These are phyloP conservation scores for Aix galericulata DNA, from an alignment of 2,113 vertebrate genomes.

Conservation along the genomic window DNA sequence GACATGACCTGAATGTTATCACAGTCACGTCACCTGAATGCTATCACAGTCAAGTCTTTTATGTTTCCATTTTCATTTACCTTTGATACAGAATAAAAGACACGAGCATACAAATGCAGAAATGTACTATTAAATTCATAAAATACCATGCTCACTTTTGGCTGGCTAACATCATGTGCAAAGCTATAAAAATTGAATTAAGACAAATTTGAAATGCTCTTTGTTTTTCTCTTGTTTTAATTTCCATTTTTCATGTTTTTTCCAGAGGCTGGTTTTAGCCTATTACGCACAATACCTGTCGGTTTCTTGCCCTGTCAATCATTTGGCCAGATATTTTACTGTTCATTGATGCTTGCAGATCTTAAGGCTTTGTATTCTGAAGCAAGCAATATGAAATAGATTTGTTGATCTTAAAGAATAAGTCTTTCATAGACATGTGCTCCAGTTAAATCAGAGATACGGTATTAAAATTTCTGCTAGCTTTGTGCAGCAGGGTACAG, in stretches of 20 bases:
- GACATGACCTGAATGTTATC: neutral
- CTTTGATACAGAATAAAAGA: slow-evolving; percentile 32
- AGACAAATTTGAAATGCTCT: slow-evolving; percentile 52
- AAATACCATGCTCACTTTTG: neutral
- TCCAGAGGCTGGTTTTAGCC: slow-evolving; percentile 78
- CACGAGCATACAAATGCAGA: neutral
- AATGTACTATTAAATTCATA: slow-evolving; percentile 1
- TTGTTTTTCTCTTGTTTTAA: slow-evolving; percentile 68
- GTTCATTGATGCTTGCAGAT: slow-evolving; percentile 77
- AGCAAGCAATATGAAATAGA: slow-evolving; percentile 16
- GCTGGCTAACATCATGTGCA: slow-evolving; percentile 27
- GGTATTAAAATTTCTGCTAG: slow-evolving; percentile 22
- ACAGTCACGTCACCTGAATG: neutral
- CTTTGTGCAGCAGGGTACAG: slow-evolving; percentile 7
- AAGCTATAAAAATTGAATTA: slow-evolving; percentile 64
- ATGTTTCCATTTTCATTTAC: slow-evolving; percentile 42
- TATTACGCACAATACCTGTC: slow-evolving; percentile 81
- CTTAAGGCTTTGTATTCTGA: slow-evolving; percentile 45
- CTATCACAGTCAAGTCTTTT: neutral
- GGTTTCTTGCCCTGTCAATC: slow-evolving; percentile 81
- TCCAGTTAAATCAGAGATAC: slow-evolving; percentile 19
- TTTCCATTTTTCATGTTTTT: slow-evolving; percentile 68
- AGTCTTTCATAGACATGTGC: neutral
- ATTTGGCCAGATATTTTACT: slow-evolving; percentile 78
- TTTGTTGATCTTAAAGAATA: slow-evolving; percentile 18